These are phyloP conservation scores for Eupelmus urozonus DNA, from an alignment of 2,888 invertebrate species.

Conservation along the genomic window DNA sequence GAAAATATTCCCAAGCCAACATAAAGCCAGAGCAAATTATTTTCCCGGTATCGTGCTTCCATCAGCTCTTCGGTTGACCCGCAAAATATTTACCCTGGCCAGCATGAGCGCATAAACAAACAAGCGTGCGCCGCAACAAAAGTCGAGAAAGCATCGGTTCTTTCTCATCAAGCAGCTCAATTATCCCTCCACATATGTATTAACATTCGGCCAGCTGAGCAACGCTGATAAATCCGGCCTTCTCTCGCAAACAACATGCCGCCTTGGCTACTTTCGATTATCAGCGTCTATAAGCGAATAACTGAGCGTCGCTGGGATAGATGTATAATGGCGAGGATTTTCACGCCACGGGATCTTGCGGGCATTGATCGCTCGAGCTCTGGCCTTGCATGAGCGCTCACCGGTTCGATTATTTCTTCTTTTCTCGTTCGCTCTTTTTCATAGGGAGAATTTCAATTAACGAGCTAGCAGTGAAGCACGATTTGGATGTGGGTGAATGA, in stretches of 20 bases:
- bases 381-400: not conserved
- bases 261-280: constrained; percentile 20
- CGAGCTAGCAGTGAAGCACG: too few species aligned
- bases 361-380: constrained; percentile 13
- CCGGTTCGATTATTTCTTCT: constrained; percentile 30
- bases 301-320: not conserved
- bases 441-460: constrained; percentile 38
- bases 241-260: constrained; percentile 3
- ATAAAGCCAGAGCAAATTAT: too few species aligned
- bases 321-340: constrained; percentile 18
- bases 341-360: constrained; percentile 1
- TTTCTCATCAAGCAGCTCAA: not conserved
- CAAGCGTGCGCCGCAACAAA: too few species aligned
- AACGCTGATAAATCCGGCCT: constrained; percentile 23
- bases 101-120: too few species aligned
- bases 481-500: too few species aligned
- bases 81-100: too few species aligned
- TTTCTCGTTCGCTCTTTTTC: constrained; percentile 1
- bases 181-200: constrained; percentile 7
- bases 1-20: too few species aligned
- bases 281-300: not conserved
- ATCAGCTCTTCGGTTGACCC: too few species aligned
- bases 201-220: not conserved
- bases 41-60: too few species aligned
- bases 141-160: too few species aligned